phyloP scores from a whole-genome alignment of 1,140 invertebrate genomes.

The Bombus impatiens region DNA sequence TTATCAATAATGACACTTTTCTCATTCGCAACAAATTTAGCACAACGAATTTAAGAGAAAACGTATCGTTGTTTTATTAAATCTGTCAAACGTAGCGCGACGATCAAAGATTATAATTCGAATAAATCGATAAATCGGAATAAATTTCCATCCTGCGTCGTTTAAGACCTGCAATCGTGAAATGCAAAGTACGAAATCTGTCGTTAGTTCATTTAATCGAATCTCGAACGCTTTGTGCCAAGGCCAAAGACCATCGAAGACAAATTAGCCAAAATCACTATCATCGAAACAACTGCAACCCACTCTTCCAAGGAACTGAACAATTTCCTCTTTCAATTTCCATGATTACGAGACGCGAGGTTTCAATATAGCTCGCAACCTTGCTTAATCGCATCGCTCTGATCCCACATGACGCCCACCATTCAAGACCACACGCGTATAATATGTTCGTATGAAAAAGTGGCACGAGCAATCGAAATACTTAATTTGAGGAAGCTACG shows the following conservation, averaged over 20 bases:
- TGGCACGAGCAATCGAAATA: neutral
- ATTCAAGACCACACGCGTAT: neutral
- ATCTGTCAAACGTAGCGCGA: too few species aligned
- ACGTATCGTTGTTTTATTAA: too few species aligned
- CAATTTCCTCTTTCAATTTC: neutral
- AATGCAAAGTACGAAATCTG: too few species aligned
- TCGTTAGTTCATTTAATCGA: too few species aligned
- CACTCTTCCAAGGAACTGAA: neutral
- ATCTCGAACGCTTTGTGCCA: too few species aligned
- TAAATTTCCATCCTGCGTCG: too few species aligned
- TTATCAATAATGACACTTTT: too few species aligned
- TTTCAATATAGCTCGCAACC: neutral
- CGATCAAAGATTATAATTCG: too few species aligned
- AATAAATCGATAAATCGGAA: too few species aligned
- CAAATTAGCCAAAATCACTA: neutral
- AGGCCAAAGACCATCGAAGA: neutral
- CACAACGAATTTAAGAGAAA: too few species aligned
- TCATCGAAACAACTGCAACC: neutral
- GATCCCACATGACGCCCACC: neutral
- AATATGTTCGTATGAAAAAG: neutral
- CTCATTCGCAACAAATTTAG: too few species aligned
- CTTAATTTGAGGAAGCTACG: neutral
- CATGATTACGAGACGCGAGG: neutral
- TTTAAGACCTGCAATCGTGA: too few species aligned
- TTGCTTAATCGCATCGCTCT: neutral